Evolutionary conservation across 2,113 vertebrate species (phyloP).

Genomic region (Danio rerio): DNA sequence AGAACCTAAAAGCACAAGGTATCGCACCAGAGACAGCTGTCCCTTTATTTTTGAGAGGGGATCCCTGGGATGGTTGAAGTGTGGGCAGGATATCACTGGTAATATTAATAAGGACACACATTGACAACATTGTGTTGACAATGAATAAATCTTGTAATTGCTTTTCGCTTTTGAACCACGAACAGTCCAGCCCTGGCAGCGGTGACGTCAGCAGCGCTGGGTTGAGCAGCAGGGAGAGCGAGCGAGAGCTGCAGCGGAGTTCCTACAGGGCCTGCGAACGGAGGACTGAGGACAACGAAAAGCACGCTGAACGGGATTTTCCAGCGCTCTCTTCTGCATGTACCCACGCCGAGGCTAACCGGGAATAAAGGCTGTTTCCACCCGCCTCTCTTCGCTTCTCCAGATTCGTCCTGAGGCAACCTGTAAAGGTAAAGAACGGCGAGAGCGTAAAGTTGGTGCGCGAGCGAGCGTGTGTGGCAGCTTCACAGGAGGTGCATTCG

Average conservation of each 20-base stretch:
- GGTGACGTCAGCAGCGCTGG: slow-evolving; percentile 52
- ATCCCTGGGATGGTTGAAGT: neutral
- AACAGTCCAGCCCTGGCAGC: slow-evolving; percentile 37
- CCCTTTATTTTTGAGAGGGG: no score
- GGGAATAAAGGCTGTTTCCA: neutral
- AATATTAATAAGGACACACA: neutral
- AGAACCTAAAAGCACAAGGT: no score
- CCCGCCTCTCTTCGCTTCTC: neutral
- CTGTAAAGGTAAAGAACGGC: slow-evolving; percentile 46
- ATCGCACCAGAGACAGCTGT: no score
- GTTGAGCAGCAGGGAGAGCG: slow-evolving; percentile 38
- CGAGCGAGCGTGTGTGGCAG: slow-evolving; percentile 28
- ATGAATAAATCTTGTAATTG: neutral
- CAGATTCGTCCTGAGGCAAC: slow-evolving; percentile 21
- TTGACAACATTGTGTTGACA: neutral
- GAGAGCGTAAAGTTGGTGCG: slow-evolving; percentile 48
- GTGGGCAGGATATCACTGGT: neutral
- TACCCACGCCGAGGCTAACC: neutral
- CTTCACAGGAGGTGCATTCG: slow-evolving; percentile 38
- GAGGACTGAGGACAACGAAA: neutral
- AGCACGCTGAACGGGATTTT: neutral
- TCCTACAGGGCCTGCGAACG: slow-evolving; percentile 28
- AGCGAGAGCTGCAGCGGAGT: slow-evolving; percentile 24
- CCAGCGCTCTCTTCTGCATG: slow-evolving; percentile 22
- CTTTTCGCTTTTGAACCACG: neutral